Conservation (phyloP, 2,888 invertebrate genomes). For the Melieria omissa region DNA sequence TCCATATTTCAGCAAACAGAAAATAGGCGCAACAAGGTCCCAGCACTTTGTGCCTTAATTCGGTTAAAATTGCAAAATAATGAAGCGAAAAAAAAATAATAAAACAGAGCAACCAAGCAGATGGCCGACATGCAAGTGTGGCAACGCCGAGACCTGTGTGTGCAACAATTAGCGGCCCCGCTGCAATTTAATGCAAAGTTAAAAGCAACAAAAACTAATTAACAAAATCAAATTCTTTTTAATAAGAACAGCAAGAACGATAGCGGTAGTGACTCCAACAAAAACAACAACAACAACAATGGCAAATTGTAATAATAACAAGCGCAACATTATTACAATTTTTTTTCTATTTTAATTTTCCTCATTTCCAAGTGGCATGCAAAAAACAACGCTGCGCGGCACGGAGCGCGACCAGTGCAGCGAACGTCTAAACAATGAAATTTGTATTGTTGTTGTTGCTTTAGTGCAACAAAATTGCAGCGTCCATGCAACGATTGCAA, state of each 20-base stretch:
- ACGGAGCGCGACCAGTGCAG: constrained; percentile 11
- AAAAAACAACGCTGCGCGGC: constrained; percentile 21
- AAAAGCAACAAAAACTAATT: constrained; percentile 43
- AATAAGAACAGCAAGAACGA: constrained; percentile 28
- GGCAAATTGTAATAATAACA: constrained; percentile 16
- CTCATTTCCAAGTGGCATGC: constrained; percentile 14
- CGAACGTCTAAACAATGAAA: no score
- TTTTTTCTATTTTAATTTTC: constrained; percentile 5
- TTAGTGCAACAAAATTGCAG: no score
- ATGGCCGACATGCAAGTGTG: constrained; percentile 11
- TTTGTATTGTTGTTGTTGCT: no score
- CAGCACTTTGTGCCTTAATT: constrained; percentile 17
- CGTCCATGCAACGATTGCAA: no score
- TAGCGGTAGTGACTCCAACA: constrained; percentile 16
- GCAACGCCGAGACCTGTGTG: not conserved
- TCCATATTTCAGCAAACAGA: no score
- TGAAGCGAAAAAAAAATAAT: not conserved
- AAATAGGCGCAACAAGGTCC: no score
- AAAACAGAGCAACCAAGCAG: constrained; percentile 29
- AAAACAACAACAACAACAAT: constrained; percentile 32
- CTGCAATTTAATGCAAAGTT: constrained; percentile 45
- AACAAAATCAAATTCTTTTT: constrained; percentile 43
- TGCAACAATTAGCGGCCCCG: constrained; percentile 2
- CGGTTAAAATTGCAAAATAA: constrained; percentile 20
- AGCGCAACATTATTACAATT: constrained; percentile 15